These are phyloP conservation scores for Takifugu bimaculatus DNA, from an alignment of 2,113 vertebrate species.

Conservation along the genomic window DNA sequence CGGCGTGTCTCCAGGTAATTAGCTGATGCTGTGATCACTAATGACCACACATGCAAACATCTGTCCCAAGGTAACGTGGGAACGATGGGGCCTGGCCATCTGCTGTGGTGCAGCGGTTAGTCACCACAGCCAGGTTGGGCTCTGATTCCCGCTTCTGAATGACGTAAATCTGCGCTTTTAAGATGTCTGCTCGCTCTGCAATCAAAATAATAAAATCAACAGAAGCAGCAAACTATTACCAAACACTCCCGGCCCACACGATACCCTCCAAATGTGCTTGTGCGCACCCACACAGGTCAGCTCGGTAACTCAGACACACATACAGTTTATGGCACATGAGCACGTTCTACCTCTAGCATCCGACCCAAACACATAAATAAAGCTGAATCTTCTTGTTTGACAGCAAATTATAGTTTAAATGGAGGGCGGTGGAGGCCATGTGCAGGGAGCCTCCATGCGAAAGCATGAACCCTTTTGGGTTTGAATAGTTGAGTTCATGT, in stretches of 20 bases:
- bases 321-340: constrained; percentile 1
- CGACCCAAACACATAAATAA: constrained; percentile 25
- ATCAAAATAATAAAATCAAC: constrained; percentile 4
- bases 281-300: constrained; percentile 26
- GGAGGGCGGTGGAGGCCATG: background rate
- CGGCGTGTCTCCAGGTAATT: constrained; percentile 66
- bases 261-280: constrained; percentile 11
- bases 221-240: constrained; percentile 12
- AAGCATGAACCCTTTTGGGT: background rate
- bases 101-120: constrained; percentile 28
- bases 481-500: no score
- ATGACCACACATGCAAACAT: constrained; percentile 73
- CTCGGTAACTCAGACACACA: constrained; percentile 8
- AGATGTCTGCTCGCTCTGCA: background rate
- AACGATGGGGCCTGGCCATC: constrained; percentile 62
- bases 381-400: constrained; percentile 1
- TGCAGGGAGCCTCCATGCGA: background rate
- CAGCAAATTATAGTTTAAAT: background rate
- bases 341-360: constrained; percentile 20
- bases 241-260: constrained; percentile 18
- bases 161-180: constrained; percentile 9
- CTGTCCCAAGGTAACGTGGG: constrained; percentile 62
- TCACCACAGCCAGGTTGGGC: no score
- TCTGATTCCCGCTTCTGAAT: background rate
- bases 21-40: constrained; percentile 66